A percentile compares a stretch with the other conserved stretches of the same genome.
Conservation (phyloP, 2,113 vertebrate species). For the Entomyzon cyanotis region DNA sequence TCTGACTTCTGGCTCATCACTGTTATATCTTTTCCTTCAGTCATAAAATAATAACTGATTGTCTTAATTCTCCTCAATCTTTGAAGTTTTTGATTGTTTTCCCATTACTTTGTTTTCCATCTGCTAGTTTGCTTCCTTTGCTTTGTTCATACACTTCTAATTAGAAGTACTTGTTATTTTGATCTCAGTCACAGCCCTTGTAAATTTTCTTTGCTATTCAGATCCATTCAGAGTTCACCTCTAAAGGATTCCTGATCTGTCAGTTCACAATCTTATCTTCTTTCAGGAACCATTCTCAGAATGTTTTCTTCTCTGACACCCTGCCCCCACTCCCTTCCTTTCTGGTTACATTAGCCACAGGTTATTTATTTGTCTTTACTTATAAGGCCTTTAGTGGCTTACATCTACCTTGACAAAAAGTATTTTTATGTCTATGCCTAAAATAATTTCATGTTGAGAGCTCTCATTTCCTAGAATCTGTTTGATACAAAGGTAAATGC, state of each 20-base stretch:
- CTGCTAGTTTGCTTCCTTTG: constrained; percentile 2
- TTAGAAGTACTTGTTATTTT: constrained; percentile 18
- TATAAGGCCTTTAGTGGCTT: neutral
- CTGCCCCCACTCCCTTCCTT: neutral
- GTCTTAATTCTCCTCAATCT: neutral
- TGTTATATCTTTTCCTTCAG: neutral
- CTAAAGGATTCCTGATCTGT: neutral
- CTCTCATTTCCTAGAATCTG: neutral
- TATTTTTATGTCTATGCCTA: neutral
- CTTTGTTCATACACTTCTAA: neutral
- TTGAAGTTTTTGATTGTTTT: constrained; percentile 1
- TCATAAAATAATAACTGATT: neutral
- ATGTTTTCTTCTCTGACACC: neutral
- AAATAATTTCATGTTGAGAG: neutral
- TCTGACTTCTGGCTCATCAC: neutral
- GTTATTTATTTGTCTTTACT: neutral
- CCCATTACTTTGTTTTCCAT: neutral
- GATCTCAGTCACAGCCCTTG: neutral
- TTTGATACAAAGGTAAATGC: neutral
- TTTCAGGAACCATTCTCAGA: neutral
- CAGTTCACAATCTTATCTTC: neutral
- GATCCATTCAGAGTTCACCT: neutral
- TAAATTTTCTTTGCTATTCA: constrained; percentile 16
- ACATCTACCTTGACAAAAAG: neutral
- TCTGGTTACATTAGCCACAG: neutral